These are phyloP conservation scores for Samia ricini DNA, from an alignment of 1,140 invertebrate genomes.

Conservation along the genomic window DNA sequence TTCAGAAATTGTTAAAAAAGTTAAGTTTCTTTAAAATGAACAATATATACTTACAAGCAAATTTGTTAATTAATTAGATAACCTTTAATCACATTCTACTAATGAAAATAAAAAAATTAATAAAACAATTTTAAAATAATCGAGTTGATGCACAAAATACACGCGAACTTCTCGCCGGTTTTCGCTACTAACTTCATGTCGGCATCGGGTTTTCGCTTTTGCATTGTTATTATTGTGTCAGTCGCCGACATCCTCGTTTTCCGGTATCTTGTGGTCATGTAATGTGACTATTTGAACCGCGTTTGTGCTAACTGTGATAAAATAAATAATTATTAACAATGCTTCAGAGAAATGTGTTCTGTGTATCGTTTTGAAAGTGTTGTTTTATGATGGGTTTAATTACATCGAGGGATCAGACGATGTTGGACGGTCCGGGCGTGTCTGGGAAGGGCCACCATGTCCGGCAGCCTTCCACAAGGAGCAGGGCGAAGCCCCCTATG, in stretches of 20 bases:
- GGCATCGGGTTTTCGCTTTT: slow-evolving; percentile 22
- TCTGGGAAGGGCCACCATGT: slow-evolving; percentile 75
- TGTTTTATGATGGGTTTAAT: slow-evolving; percentile 75
- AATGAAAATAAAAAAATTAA: too few species aligned
- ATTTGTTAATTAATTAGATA: too few species aligned
- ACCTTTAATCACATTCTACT: too few species aligned
- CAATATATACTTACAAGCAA: too few species aligned
- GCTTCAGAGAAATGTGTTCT: slow-evolving; percentile 47
- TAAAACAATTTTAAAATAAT: too few species aligned
- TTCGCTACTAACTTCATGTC: slow-evolving; percentile 30
- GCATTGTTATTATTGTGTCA: slow-evolving; percentile 28
- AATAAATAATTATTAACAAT: slow-evolving; percentile 53
- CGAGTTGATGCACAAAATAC: background rate
- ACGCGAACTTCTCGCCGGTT: slow-evolving; percentile 6
- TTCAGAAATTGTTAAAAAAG: too few species aligned
- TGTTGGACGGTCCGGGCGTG: slow-evolving; percentile 70
- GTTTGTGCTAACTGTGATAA: slow-evolving; percentile 67
- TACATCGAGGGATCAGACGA: slow-evolving; percentile 72
- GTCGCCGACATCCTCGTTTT: slow-evolving; percentile 27
- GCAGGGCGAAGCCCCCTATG: slow-evolving; percentile 90
- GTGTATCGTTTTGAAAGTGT: slow-evolving; percentile 50
- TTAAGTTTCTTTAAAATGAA: too few species aligned
- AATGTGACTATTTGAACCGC: slow-evolving; percentile 48
- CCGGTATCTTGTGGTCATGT: slow-evolving; percentile 24
- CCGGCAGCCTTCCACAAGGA: slow-evolving; percentile 85